Conservation (phyloP, 2,113 vertebrate genomes). For the Eira barbara region DNA sequence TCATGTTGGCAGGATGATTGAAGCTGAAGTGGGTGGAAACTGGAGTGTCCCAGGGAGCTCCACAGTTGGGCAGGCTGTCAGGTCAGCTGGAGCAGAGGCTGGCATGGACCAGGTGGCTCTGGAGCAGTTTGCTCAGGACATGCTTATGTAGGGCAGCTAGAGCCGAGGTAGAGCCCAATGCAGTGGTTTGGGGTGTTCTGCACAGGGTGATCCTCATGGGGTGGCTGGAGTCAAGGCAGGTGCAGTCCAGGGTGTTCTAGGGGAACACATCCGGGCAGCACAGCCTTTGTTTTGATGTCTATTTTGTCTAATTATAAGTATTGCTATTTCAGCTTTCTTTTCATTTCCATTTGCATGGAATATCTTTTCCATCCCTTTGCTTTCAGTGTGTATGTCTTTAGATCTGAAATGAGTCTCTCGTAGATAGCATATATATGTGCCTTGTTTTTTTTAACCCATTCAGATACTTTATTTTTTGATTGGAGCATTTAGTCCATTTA, state of each 20-base stretch:
- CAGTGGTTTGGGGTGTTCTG: neutral
- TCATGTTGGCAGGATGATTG: neutral
- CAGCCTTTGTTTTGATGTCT: neutral
- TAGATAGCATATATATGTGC: neutral
- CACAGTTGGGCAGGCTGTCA: neutral
- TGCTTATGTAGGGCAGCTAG: neutral
- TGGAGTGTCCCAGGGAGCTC: neutral
- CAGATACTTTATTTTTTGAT: neutral
- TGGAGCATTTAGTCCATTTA: neutral
- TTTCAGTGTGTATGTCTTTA: neutral
- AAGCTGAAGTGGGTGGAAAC: neutral
- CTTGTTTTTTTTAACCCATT: neutral
- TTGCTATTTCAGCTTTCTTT: neutral
- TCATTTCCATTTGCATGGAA: neutral
- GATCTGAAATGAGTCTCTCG: neutral
- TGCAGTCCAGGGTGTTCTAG: neutral
- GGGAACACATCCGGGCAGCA: neutral
- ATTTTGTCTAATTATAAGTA: neutral
- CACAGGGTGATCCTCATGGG: neutral
- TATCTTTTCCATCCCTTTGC: neutral
- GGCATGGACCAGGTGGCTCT: neutral
- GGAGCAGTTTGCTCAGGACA: neutral
- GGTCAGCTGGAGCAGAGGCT: neutral
- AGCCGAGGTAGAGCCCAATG: neutral
- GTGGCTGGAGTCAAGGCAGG: neutral